These are phyloP conservation scores for Mormyrus lacerda DNA, from an alignment of 2,113 vertebrate species.

Conservation along the genomic window DNA sequence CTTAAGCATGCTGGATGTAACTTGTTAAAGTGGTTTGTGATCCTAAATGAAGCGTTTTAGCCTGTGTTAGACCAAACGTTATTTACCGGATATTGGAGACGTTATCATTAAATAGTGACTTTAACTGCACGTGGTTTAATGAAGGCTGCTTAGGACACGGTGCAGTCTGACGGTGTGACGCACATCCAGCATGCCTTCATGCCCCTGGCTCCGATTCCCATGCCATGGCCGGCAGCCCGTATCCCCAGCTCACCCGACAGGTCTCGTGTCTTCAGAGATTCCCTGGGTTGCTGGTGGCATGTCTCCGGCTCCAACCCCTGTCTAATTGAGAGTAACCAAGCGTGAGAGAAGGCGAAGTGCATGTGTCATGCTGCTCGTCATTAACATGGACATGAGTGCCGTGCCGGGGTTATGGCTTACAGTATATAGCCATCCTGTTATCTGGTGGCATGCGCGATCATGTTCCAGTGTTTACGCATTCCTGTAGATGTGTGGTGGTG, in stretches of 20 bases:
- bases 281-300: neutral
- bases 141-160: neutral
- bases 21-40: neutral
- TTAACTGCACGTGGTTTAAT: neutral
- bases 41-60: neutral
- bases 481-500: neutral
- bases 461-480: neutral
- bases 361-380: neutral
- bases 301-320: neutral
- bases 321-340: neutral
- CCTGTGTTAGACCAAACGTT: neutral
- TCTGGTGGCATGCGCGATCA: neutral
- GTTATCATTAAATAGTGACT: neutral
- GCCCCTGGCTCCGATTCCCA: too few species aligned
- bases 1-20: neutral
- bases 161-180: neutral
- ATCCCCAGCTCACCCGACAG: neutral
- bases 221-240: neutral
- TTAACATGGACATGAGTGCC: neutral
- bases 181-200: neutral
- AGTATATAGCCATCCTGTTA: neutral
- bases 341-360: neutral
- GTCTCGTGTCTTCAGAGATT: neutral
- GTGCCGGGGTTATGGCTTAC: neutral
- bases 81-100: neutral